These are phyloP conservation scores for Mungos mungo DNA, from an alignment of 2,113 vertebrate species.

Conservation along the genomic window DNA sequence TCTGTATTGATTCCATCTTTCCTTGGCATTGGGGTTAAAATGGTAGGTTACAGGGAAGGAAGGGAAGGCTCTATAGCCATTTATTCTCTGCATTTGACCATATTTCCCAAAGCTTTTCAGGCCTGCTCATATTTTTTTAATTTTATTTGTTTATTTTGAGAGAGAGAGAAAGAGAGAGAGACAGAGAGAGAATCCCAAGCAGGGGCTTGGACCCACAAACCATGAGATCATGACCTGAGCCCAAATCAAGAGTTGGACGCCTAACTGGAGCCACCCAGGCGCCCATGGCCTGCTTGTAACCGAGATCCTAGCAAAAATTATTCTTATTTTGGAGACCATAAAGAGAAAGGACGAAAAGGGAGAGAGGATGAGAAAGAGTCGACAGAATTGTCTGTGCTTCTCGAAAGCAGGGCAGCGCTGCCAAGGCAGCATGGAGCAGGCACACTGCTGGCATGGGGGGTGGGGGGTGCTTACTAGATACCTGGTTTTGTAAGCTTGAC, in stretches of 20 bases:
- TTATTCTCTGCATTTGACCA: neutral
- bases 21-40: neutral
- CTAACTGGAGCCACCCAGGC: too few species aligned
- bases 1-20: neutral
- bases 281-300: neutral
- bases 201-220: too few species aligned
- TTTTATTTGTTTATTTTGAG: too few species aligned
- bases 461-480: neutral
- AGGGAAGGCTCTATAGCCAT: neutral
- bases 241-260: too few species aligned
- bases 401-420: neutral
- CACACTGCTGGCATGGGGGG: too few species aligned
- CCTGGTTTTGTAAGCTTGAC: too few species aligned
- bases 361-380: neutral
- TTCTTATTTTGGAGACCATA: neutral
- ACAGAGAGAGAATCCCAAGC: too few species aligned
- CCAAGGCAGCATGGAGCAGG: accelerated
- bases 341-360: neutral
- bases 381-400: neutral
- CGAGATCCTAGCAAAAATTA: neutral
- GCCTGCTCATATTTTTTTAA: neutral
- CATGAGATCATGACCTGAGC: too few species aligned
- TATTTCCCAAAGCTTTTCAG: neutral
- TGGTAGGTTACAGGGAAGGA: neutral
- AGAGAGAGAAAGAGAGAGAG: too few species aligned